These are phyloP conservation scores for Helleia helle DNA, from an alignment of 2,888 invertebrate genomes.

Conservation along the genomic window DNA sequence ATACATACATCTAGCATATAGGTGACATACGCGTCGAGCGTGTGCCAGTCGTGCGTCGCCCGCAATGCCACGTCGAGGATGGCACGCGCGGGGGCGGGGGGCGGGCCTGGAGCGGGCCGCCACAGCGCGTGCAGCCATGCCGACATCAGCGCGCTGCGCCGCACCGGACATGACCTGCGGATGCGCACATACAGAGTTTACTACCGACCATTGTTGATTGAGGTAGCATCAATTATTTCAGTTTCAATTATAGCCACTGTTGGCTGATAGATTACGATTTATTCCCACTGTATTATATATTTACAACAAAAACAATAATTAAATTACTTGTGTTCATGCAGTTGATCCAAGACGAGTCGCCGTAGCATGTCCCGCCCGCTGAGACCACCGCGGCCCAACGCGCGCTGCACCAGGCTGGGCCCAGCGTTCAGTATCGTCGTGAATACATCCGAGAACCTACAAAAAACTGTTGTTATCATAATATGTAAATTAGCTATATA, in stretches of 20 bases:
- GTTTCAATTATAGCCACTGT: too few species aligned
- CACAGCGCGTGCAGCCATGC: conserved; percentile 49
- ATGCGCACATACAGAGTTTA: too few species aligned
- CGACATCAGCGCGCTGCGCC: conserved; percentile 22
- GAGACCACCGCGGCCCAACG: conserved; percentile 41
- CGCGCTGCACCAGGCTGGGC: conserved; percentile 46
- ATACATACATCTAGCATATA: conserved; percentile 31
- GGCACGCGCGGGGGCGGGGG: conserved; percentile 19
- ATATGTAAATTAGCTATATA: too few species aligned
- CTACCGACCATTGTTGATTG: too few species aligned
- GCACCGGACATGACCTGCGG: conserved; percentile 15
- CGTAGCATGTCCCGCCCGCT: conserved; percentile 34
- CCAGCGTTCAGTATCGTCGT: conserved; percentile 31
- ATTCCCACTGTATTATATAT: too few species aligned
- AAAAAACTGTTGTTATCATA: not conserved
- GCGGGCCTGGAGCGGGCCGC: conserved; percentile 25
- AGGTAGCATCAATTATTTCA: too few species aligned
- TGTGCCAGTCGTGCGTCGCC: conserved; percentile 28
- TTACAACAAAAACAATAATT: too few species aligned
- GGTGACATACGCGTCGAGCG: conserved; percentile 28
- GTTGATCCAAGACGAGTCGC: conserved; percentile 31
- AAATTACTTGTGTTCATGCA: conserved; percentile 13
- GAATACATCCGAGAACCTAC: conserved; percentile 48
- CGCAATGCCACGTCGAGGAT: conserved; percentile 32
- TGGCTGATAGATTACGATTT: too few species aligned